Conservation (phyloP, 1,140 invertebrate genomes). For the Drosophila athabasca region DNA sequence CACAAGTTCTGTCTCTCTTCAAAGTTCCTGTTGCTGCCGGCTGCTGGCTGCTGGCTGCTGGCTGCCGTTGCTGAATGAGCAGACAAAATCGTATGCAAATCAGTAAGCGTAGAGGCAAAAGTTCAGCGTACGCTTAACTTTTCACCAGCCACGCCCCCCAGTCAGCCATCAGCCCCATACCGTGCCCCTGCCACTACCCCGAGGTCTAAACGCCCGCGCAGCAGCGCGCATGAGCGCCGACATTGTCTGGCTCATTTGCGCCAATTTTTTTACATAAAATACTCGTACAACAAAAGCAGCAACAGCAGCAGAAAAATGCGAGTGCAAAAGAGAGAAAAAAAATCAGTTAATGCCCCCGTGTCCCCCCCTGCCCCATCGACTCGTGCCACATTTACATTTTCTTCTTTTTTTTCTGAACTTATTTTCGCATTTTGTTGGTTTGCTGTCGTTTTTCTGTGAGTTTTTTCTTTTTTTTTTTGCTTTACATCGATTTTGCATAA, state of each 20-base stretch:
- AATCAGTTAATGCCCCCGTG: slow-evolving; percentile 27
- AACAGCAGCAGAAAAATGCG: slow-evolving; percentile 30
- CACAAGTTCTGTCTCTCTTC: slow-evolving; percentile 15
- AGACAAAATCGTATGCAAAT: slow-evolving; percentile 82
- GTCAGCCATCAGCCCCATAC: not conserved
- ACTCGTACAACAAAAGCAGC: slow-evolving; percentile 49
- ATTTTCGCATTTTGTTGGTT: slow-evolving; percentile 79
- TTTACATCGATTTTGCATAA: slow-evolving; percentile 83
- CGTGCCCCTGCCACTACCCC: not conserved
- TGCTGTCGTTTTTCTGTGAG: slow-evolving; percentile 33
- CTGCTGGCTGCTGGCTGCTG: too few species aligned
- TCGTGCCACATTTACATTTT: slow-evolving; percentile 78
- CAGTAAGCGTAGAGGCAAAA: slow-evolving; percentile 68
- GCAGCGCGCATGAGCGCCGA: slow-evolving; percentile 76
- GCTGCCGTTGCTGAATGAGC: slow-evolving; percentile 35
- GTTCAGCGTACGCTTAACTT: slow-evolving; percentile 82
- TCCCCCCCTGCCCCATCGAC: slow-evolving; percentile 5
- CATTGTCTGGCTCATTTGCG: slow-evolving; percentile 81
- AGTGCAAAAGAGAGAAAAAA: slow-evolving; percentile 23
- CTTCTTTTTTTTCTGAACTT: slow-evolving; percentile 72
- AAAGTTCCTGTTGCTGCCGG: slow-evolving; percentile 19
- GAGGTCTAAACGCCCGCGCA: slow-evolving; percentile 21
- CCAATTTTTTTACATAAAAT: slow-evolving; percentile 79
- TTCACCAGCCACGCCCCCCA: slow-evolving; percentile 38
- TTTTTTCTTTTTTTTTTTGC: slow-evolving; percentile 48